Evolutionary conservation across 2,888 invertebrate species (phyloP).

Genomic region (Netelia virgata): DNA sequence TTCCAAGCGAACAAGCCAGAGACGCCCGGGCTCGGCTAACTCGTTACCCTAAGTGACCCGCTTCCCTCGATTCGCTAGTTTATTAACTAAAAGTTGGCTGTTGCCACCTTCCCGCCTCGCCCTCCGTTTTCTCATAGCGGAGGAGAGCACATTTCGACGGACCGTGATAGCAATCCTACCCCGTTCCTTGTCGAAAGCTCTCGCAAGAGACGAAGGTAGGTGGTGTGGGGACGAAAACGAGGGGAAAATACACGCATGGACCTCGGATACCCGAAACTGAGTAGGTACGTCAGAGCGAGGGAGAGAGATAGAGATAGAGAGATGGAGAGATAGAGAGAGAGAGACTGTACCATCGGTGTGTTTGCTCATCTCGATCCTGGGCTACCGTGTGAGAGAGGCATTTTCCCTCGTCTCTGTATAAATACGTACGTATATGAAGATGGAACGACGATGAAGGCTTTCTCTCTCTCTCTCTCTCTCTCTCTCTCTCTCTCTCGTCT

Average conservation of each 20-base stretch:
- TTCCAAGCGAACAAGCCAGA: conserved; percentile 65
- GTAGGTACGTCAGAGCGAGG: neutral
- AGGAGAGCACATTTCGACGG: conserved; percentile 56
- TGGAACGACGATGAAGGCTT: neutral
- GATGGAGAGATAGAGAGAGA: neutral
- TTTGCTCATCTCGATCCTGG: conserved; percentile 45
- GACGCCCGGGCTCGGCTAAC: conserved; percentile 68
- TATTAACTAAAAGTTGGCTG: conserved; percentile 76
- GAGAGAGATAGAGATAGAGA: neutral
- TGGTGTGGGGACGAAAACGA: too few relatives aligned
- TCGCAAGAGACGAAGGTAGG: neutral
- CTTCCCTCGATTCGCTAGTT: conserved; percentile 72
- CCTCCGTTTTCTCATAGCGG: conserved; percentile 35
- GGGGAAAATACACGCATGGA: neutral
- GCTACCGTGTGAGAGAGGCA: conserved; percentile 29
- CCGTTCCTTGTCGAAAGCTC: conserved; percentile 31
- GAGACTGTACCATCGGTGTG: conserved; percentile 5
- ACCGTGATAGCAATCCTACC: conserved; percentile 54
- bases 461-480: too few relatives aligned
- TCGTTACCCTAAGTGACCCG: conserved; percentile 75
- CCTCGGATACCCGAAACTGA: neutral
- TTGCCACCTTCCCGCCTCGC: conserved; percentile 45
- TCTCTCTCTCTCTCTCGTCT: too few relatives aligned
- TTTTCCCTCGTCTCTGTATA: conserved; percentile 39
- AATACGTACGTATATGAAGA: neutral